Percentiles rank a stretch among this genome's conserved stretches.
Evolutionary conservation across 64 coral and sea anemone species (phyloP).

Genomic region (Stylophora pistillata): DNA sequence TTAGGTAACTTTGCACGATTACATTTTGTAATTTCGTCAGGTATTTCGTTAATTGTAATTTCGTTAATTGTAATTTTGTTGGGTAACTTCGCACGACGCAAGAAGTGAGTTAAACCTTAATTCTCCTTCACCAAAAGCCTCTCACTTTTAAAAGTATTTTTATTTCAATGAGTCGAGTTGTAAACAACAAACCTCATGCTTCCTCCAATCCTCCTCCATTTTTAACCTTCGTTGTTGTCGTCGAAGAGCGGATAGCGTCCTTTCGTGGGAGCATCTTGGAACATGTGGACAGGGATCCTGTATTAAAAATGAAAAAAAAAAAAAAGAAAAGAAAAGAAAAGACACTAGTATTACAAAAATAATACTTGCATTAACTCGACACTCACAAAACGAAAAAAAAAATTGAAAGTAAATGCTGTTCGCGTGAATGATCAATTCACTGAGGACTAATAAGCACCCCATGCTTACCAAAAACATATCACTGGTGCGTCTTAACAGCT

Average conservation of each 20-base stretch:
- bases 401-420: not conserved
- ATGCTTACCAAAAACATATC: conserved; percentile 73
- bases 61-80: too few species aligned
- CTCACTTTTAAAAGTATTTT: too few species aligned
- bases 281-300: conserved; percentile 81
- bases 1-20: too few species aligned
- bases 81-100: too few species aligned
- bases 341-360: too few species aligned
- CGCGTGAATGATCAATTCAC: not conserved
- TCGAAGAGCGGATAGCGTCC: conserved; percentile 80
- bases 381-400: too few species aligned
- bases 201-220: conserved; percentile 48
- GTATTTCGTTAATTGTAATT: too few species aligned
- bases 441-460: not conserved
- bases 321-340: not conserved
- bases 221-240: conserved; percentile 65
- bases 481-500: conserved; percentile 53
- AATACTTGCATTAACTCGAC: too few species aligned
- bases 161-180: not conserved
- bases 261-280: conserved; percentile 71
- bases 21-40: too few species aligned
- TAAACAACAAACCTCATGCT: conserved; percentile 45
- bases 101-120: too few species aligned
- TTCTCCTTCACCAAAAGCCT: too few species aligned
- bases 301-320: not conserved